Conservation (phyloP, 2,113 vertebrate species). For the Serinus canaria region DNA sequence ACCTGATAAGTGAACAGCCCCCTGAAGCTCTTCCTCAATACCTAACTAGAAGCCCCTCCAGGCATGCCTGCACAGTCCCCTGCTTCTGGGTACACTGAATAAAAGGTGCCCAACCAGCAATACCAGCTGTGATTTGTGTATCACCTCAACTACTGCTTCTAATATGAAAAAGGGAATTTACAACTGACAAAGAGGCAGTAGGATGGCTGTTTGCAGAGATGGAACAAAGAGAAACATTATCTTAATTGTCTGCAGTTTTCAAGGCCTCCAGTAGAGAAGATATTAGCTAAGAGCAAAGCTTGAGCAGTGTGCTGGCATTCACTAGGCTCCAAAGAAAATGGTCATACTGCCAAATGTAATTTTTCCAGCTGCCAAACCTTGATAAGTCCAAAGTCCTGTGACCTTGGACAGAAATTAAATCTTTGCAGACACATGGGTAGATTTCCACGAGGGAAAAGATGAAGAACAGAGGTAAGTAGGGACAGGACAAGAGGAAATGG, state of each 20-base stretch:
- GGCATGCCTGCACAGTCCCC: background rate
- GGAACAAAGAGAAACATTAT: background rate
- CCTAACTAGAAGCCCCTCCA: background rate
- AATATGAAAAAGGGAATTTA: background rate
- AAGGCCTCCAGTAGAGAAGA: background rate
- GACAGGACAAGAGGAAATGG: background rate
- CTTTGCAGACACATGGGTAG: background rate
- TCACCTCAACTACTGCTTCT: background rate
- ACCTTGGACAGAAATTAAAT: slow-evolving; percentile 5
- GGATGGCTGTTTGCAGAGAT: background rate
- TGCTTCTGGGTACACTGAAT: background rate
- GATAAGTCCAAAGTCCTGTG: background rate
- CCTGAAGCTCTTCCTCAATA: background rate
- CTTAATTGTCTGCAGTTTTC: background rate
- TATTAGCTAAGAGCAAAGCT: background rate
- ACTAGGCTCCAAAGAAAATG: background rate
- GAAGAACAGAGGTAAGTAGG: background rate
- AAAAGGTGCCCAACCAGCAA: background rate
- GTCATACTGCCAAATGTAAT: slow-evolving; percentile 17
- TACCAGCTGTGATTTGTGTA: background rate
- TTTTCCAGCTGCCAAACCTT: background rate
- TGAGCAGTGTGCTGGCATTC: background rate
- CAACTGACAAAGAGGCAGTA: background rate
- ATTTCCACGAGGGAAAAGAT: background rate
- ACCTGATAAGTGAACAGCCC: background rate